A percentile compares a stretch with the other conserved stretches of the same genome.
Evolutionary conservation across 2,113 vertebrate species (phyloP).

Genomic region (Pseudonaja textilis): DNA sequence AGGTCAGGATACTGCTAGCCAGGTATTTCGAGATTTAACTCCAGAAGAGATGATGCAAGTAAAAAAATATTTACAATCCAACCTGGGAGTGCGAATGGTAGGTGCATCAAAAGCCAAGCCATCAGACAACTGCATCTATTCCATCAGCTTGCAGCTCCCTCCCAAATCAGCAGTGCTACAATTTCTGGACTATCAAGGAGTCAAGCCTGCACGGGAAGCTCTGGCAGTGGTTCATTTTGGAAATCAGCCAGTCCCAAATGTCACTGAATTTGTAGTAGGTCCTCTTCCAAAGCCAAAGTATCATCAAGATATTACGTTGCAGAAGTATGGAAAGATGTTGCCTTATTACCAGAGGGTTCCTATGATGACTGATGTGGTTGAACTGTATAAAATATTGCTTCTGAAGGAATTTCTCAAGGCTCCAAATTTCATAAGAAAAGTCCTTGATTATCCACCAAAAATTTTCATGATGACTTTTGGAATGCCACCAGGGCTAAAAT

Average conservation of each 20-base stretch:
- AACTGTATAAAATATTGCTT: not conserved
- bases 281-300: constrained; percentile 9
- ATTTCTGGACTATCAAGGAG: not conserved
- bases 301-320: constrained; percentile 4
- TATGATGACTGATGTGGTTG: not conserved
- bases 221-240: not conserved
- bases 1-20: not conserved
- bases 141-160: not conserved
- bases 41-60: constrained; percentile 1
- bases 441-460: not conserved
- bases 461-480: not conserved
- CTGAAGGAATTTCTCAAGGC: constrained; percentile 30
- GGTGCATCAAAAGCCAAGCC: not conserved
- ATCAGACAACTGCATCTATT: constrained; percentile 14
- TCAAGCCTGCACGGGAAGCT: not conserved
- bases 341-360: not conserved
- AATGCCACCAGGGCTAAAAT: constrained; percentile 29
- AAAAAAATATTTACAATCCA: not conserved
- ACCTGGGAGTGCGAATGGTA: not conserved
- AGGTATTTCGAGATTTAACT: constrained; percentile 3
- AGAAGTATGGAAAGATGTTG: not conserved
- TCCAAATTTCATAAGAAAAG: constrained; percentile 33
- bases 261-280: constrained; percentile 7
- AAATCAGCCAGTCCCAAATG: constrained; percentile 4
- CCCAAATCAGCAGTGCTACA: constrained; percentile 1